Evolutionary conservation across 2,888 invertebrate species (phyloP).

Genomic region (Ametastegia equiseti): DNA sequence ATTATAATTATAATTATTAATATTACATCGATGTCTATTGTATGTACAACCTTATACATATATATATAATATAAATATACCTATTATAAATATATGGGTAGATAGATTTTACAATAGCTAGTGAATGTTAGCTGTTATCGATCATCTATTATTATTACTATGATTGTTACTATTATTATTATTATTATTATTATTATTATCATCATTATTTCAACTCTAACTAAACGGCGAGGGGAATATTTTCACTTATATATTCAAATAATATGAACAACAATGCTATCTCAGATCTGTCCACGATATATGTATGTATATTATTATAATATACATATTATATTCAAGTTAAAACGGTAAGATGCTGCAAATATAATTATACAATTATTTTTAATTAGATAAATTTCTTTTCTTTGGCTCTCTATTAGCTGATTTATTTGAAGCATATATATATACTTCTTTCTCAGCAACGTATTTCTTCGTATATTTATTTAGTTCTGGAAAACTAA

Average conservation of each 20-base stretch:
- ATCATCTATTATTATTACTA: neutral
- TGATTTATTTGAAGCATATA: neutral
- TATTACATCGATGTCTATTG: constrained; percentile 54
- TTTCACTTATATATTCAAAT: constrained; percentile 25
- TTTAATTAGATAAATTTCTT: neutral
- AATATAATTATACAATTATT: neutral
- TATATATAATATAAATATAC: constrained; percentile 5
- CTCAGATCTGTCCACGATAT: constrained; percentile 71
- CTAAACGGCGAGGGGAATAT: constrained; percentile 37
- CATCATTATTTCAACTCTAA: no score
- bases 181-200: no score
- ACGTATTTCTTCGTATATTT: no score
- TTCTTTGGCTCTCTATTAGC: neutral
- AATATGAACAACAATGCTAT: constrained; percentile 58
- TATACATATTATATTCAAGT: no score
- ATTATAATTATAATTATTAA: constrained; percentile 56
- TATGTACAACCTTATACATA: constrained; percentile 14
- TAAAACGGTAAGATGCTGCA: constrained; percentile 17
- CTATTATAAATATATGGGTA: constrained; percentile 53
- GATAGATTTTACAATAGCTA: constrained; percentile 63
- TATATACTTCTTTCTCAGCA: no score
- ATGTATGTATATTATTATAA: neutral
- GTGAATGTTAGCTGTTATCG: constrained; percentile 45
- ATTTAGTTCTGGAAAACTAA: no score
- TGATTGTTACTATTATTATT: no score